Evolutionary conservation across 2,797 vertebrate species (phyloP).

Genomic region (Chrosomus eos): DNA sequence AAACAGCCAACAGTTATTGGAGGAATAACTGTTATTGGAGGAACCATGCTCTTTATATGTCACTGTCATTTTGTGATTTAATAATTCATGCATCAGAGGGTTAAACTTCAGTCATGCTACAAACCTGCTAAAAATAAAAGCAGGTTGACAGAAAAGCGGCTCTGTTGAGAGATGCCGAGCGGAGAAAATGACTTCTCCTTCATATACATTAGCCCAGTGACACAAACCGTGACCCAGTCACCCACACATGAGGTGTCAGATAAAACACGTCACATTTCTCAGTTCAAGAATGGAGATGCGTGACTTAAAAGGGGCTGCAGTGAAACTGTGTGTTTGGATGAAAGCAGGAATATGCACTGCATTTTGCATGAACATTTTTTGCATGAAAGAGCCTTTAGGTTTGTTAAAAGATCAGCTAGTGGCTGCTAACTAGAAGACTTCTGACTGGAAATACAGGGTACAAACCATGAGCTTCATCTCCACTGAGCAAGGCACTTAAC

Average conservation of each 20-base stretch:
- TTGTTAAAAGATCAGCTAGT: neutral
- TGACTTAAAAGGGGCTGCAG: neutral
- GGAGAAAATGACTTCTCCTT: neutral
- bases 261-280: conserved; percentile 15
- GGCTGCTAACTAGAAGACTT: neutral
- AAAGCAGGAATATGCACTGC: conserved; percentile 32
- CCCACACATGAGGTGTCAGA: neutral
- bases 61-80: neutral
- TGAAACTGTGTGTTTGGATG: conserved; percentile 17
- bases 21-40: too few relatives aligned
- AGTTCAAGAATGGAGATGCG: neutral
- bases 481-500: neutral
- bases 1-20: too few relatives aligned
- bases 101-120: neutral
- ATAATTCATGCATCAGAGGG: neutral
- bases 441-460: neutral
- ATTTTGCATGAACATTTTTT: neutral
- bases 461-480: neutral
- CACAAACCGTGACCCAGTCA: neutral
- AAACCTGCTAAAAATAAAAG: neutral
- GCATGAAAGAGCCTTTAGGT: neutral
- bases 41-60: neutral
- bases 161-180: neutral
- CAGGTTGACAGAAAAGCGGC: neutral
- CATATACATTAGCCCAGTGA: neutral